phyloP scores from a whole-genome alignment of 2,888 invertebrate genomes.

The Diplolepis rosae region DNA sequence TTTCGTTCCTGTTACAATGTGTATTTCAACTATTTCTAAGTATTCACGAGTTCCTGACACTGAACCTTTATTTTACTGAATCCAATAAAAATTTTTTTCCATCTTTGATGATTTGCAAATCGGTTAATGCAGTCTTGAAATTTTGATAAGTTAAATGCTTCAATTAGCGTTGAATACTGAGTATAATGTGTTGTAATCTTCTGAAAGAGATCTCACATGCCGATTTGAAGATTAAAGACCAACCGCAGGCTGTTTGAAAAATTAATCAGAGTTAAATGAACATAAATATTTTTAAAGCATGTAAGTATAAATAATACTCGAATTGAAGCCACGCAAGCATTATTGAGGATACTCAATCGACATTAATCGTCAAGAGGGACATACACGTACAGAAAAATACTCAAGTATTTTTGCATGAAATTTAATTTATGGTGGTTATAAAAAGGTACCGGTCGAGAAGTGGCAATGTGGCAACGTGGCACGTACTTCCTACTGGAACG shows the following conservation, averaged over 20 bases:
- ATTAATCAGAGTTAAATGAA: conserved; percentile 4
- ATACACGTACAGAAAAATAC: neutral
- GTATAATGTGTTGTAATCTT: conserved; percentile 2
- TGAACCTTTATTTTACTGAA: neutral
- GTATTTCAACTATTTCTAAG: conserved; percentile 9
- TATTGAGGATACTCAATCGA: neutral
- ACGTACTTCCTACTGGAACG: conserved; percentile 1
- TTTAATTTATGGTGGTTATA: conserved; percentile 2
- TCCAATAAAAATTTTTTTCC: neutral
- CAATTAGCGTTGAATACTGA: neutral
- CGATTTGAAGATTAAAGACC: neutral
- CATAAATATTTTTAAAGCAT: conserved; percentile 7
- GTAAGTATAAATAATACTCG: conserved; percentile 1
- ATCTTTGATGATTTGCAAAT: neutral
- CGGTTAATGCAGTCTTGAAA: neutral
- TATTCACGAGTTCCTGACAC: neutral
- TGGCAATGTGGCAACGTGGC: neutral
- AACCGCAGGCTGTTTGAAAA: conserved; percentile 6
- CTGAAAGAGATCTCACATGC: conserved; percentile 6
- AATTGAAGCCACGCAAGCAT: neutral
- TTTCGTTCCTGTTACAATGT: conserved; percentile 8
- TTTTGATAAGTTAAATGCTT: neutral
- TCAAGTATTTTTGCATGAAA: neutral
- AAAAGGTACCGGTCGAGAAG: conserved; percentile 6
- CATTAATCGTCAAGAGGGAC: conserved; percentile 1